Evolutionary conservation across 1,140 invertebrate genomes (phyloP).

Genomic region (Plectrocnemia conspersa): DNA sequence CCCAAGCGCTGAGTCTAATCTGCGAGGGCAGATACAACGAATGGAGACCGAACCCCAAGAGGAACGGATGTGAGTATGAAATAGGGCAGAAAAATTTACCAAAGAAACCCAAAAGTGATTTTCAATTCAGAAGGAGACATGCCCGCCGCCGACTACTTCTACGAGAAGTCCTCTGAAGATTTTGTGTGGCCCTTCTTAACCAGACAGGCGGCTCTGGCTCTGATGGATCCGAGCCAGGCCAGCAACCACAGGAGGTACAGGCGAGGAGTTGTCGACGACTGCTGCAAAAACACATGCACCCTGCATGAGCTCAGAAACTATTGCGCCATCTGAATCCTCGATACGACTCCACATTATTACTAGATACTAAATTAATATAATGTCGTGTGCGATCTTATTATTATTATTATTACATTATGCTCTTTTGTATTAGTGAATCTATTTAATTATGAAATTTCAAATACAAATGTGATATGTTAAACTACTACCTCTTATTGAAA

Average conservation of each 20-base stretch:
- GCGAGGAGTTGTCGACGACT: conserved; percentile 8
- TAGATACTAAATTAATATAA: too few species aligned
- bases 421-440: too few species aligned
- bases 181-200: conserved; percentile 11
- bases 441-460: too few species aligned
- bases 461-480: too few species aligned
- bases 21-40: conserved; percentile 15
- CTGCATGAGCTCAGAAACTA: conserved; percentile 20
- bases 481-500: too few species aligned
- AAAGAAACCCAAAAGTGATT: too few species aligned
- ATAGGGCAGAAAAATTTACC: too few species aligned
- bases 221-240: neutral
- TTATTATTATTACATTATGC: too few species aligned
- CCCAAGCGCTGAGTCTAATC: conserved; percentile 9
- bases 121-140: too few species aligned
- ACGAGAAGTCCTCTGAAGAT: conserved; percentile 1
- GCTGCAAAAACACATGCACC: conserved; percentile 35
- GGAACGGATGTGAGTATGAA: conserved; percentile 20
- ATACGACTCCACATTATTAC: too few species aligned
- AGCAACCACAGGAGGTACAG: neutral
- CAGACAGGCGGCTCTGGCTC: neutral
- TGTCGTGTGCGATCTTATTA: too few species aligned
- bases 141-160: neutral
- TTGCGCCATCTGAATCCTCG: too few species aligned
- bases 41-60: conserved; percentile 9